Percentiles rank a stretch among this genome's conserved stretches.
These are phyloP conservation scores for Hyppa rectilinea DNA, from an alignment of 2,888 invertebrate genomes.

Conservation along the genomic window DNA sequence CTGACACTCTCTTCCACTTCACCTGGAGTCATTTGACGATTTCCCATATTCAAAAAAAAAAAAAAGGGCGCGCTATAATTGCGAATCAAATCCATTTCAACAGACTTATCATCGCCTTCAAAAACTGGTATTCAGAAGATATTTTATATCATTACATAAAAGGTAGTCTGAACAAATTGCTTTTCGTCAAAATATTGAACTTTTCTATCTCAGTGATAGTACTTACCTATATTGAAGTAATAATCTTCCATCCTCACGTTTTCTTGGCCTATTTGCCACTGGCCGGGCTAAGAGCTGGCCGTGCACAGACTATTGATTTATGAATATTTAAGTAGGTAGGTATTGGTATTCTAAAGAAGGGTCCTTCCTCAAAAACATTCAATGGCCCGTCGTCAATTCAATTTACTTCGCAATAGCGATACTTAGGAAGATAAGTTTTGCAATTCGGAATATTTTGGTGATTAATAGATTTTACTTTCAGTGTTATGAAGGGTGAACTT, in stretches of 20 bases:
- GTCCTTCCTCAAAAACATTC: neutral
- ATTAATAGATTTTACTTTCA: too few relatives aligned
- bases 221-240: neutral
- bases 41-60: too few relatives aligned
- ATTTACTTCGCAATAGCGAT: slow-evolving; percentile 16
- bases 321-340: slow-evolving; percentile 35
- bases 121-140: neutral
- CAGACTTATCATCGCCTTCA: neutral
- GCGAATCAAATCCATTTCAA: neutral
- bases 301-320: slow-evolving; percentile 22
- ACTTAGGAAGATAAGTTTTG: too few relatives aligned
- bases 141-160: neutral
- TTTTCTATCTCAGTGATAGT: neutral
- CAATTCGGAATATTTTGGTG: too few relatives aligned
- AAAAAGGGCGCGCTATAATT: too few relatives aligned
- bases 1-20: too few relatives aligned
- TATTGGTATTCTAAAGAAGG: slow-evolving; percentile 16
- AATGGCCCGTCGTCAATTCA: slow-evolving; percentile 26
- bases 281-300: neutral
- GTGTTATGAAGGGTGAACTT: too few relatives aligned
- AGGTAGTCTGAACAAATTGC: neutral
- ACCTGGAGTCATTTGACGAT: too few relatives aligned
- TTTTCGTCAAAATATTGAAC: neutral
- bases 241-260: neutral
- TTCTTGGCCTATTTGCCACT: neutral